Conservation (phyloP, 2,113 vertebrate species). For the Myotis davidii region DNA sequence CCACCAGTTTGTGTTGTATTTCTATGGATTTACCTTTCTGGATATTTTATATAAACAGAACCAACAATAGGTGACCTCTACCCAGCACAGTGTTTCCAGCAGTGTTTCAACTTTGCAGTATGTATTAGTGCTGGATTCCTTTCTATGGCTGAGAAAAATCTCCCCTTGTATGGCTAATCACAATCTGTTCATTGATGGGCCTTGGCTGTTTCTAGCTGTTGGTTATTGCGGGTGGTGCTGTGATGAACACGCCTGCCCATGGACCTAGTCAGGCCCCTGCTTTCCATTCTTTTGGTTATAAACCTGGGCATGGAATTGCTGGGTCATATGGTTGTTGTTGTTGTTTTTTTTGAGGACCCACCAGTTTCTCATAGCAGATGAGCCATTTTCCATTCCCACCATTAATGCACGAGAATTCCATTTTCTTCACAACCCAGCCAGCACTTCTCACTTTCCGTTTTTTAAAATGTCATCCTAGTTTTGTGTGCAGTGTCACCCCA, state of each 20-base stretch:
- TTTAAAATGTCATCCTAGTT: background rate
- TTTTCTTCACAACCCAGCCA: background rate
- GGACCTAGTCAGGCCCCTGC: background rate
- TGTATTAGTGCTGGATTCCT: background rate
- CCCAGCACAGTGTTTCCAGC: background rate
- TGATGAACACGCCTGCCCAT: fast-evolving
- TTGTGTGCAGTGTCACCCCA: background rate
- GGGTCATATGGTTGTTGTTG: background rate
- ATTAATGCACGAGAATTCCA: background rate
- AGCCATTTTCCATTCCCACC: background rate
- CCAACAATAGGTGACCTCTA: background rate
- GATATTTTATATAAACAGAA: background rate
- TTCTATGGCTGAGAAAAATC: background rate
- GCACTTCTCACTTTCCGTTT: background rate
- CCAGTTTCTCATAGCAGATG: background rate
- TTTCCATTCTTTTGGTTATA: background rate
- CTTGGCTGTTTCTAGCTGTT: background rate
- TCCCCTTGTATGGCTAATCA: background rate
- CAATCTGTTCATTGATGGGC: background rate
- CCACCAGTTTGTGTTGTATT: background rate
- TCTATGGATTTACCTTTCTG: background rate
- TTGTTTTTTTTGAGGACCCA: background rate
- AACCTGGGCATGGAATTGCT: background rate
- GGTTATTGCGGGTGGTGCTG: background rate
- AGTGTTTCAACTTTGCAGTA: background rate